A percentile compares a stretch with the other conserved stretches of the same genome.
Evolutionary conservation across 2,797 vertebrate species (phyloP).

Genomic region (Acipenser ruthenus): DNA sequence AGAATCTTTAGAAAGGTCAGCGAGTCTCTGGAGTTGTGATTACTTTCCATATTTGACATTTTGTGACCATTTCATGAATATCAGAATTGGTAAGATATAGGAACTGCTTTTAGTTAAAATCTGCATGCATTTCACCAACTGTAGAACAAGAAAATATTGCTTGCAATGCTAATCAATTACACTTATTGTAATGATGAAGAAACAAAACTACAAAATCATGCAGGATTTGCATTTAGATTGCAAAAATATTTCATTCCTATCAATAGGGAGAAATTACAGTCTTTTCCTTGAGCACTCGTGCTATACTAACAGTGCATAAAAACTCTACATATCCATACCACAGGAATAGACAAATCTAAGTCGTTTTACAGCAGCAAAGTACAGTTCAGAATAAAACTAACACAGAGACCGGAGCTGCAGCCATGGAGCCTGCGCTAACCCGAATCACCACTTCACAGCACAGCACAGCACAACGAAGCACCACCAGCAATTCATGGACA

Average conservation of each 20-base stretch:
- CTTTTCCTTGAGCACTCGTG: slow-evolving; percentile 7
- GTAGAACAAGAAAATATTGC: too few species aligned
- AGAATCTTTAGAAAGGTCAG: slow-evolving; percentile 70
- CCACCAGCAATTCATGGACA: too few species aligned
- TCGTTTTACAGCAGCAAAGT: too few species aligned
- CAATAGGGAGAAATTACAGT: slow-evolving; percentile 31
- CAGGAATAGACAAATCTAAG: background rate
- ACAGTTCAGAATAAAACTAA: too few species aligned
- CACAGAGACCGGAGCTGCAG: too few species aligned
- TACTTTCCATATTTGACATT: slow-evolving; percentile 73
- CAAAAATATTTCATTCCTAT: slow-evolving; percentile 63
- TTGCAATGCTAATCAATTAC: slow-evolving; percentile 58
- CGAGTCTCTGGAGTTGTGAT: slow-evolving; percentile 70
- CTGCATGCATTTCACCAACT: too few species aligned
- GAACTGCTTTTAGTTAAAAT: too few species aligned
- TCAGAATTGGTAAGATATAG: slow-evolving; percentile 43
- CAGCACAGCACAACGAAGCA: too few species aligned
- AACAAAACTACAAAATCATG: slow-evolving; percentile 58
- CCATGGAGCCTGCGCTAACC: too few species aligned
- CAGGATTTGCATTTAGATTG: slow-evolving; percentile 75
- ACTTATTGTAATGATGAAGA: slow-evolving; percentile 62
- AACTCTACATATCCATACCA: background rate
- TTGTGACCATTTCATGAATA: slow-evolving; percentile 59
- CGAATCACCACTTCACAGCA: too few species aligned
- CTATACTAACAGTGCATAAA: too few species aligned